Base-by-base conservation (phyloP, 2,888 invertebrate species). In the Spatulosminthurus flaviceps region DNA sequence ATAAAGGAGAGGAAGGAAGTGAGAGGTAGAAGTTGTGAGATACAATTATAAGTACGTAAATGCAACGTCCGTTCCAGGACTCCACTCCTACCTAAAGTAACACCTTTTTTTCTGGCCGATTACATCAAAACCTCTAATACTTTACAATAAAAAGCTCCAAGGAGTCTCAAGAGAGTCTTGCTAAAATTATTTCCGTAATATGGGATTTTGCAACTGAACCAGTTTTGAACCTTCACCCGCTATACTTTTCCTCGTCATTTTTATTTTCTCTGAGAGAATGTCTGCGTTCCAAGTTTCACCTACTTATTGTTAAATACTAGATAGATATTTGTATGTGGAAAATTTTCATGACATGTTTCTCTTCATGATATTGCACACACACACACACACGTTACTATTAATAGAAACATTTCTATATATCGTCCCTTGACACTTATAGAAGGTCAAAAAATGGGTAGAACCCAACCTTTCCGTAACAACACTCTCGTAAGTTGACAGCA, bases 111-210 rank as follows among this genome's bases (percentile, higher is more conserved):
- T n/a, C n/a, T n/a, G n/a, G n/a, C 64, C 26, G 26, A 51, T 51
- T 51, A 51, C 51, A 51, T 51, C 51, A 51, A n/a, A n/a, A 34
- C n/a, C 51, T 51, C 51, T 51, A 51, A 51, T 51, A 51, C 51
- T 5, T n/a, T 51, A 19, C 26, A 67, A 67, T 67, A 67, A 29
- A 16, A 67, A 28, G n/a, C 29, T 28, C 13, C 4, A 67, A 28
- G n/a, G 28, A 67, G 67, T 28, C 67, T 67, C 67, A 1, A 11
- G 67, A 67, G 67, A 28, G 29, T 26, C 67, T 26, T 67, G 16
- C 13, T 0, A 26, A 28, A 67, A 67, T 67, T 26, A 67, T 67
- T 19, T 28, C 28, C 11, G 19, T 67, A 67, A 67, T 67, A 67
- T 28, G 28, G 67, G 64, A 64, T 64, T 64, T 21, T 24, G 2